These are phyloP conservation scores for Thalassarche chlororhynchos DNA, from an alignment of 2,113 vertebrate species.

Conservation along the genomic window DNA sequence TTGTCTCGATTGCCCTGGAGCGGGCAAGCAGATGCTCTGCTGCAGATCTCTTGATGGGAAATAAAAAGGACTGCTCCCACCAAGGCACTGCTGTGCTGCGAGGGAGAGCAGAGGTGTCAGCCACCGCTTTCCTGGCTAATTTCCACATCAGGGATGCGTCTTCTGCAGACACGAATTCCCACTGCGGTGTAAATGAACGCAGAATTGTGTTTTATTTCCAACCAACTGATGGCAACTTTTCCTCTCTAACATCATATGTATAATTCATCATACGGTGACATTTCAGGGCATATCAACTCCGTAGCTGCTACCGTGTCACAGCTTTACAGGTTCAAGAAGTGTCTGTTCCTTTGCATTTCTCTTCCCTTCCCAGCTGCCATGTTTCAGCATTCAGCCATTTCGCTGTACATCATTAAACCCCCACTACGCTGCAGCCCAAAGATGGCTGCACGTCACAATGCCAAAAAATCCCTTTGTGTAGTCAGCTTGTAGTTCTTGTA, in stretches of 20 bases:
- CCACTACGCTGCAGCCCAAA: not conserved
- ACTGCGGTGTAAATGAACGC: not conserved
- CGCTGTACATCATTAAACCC: not conserved
- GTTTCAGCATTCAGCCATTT: not conserved
- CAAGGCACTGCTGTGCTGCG: not conserved
- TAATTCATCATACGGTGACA: not conserved
- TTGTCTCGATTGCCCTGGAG: rapidly evolving
- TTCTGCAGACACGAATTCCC: not conserved
- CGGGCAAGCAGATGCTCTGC: not conserved
- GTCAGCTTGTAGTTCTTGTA: not conserved
- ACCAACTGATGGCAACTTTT: not conserved
- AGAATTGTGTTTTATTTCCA: not conserved
- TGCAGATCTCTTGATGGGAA: not conserved
- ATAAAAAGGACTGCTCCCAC: not conserved
- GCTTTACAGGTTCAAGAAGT: not conserved
- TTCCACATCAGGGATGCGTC: not conserved
- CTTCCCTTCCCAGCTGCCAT: not conserved
- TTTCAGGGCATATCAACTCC: not conserved
- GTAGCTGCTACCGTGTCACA: not conserved
- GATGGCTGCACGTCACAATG: not conserved
- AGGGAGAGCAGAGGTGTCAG: not conserved
- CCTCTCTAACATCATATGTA: not conserved
- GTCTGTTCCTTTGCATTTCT: not conserved
- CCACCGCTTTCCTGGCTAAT: not conserved
- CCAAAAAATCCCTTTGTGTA: not conserved